Evolutionary conservation across 2,113 vertebrate species (phyloP).

Genomic region (Candoia aspera): DNA sequence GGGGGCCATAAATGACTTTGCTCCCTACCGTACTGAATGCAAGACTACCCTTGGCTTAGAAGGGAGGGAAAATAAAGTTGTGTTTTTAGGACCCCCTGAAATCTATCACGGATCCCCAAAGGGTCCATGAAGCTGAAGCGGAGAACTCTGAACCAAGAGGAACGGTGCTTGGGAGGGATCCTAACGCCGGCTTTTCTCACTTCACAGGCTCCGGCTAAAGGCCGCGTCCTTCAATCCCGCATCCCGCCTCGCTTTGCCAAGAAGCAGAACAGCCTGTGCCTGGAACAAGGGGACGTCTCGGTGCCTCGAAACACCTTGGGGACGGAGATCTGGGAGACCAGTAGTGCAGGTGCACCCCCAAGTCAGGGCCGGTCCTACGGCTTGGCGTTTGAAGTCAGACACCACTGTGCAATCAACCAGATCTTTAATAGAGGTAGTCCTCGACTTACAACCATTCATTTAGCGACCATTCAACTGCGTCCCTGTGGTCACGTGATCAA

Average conservation of each 20-base stretch:
- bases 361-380: accelerated
- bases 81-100: too few relatives aligned
- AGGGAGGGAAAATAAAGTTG: too few relatives aligned
- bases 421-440: background rate
- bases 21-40: too few relatives aligned
- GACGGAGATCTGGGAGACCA: constrained; percentile 97
- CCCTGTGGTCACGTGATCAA: too few relatives aligned
- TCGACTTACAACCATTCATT: too few relatives aligned
- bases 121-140: too few relatives aligned
- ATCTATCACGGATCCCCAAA: too few relatives aligned
- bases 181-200: background rate
- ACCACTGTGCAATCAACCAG: too few relatives aligned
- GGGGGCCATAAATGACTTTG: too few relatives aligned
- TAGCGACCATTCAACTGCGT: too few relatives aligned
- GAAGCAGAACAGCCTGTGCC: constrained; percentile 86
- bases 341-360: constrained; percentile 83
- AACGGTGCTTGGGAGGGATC: background rate
- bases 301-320: constrained; percentile 88
- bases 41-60: too few relatives aligned
- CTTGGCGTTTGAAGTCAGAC: background rate
- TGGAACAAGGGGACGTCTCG: constrained; percentile 85
- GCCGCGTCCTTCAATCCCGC: constrained; percentile 85
- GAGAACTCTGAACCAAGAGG: background rate
- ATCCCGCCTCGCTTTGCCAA: constrained; percentile 98
- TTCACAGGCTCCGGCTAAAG: constrained; percentile 83